Conservation (phyloP, 2,113 vertebrate genomes). For the Boulengeromyrus knoepffleri region DNA sequence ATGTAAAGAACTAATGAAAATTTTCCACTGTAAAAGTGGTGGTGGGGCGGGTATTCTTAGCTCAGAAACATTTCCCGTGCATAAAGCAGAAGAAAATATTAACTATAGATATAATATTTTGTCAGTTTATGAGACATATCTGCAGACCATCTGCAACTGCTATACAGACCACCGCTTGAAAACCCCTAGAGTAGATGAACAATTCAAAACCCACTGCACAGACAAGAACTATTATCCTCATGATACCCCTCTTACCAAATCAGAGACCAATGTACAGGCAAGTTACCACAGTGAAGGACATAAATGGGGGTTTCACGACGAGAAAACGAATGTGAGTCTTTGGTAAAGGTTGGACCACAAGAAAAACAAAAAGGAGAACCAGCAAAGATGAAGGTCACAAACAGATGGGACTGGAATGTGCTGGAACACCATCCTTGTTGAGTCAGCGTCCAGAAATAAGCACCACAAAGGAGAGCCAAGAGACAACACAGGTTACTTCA, state of each 20-base stretch:
- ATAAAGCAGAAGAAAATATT: background rate
- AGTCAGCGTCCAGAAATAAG: background rate
- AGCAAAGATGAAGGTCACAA: background rate
- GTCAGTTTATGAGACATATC: background rate
- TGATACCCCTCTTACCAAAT: background rate
- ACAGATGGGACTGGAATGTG: background rate
- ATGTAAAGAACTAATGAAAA: background rate
- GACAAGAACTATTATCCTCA: background rate
- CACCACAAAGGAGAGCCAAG: background rate
- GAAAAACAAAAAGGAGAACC: background rate
- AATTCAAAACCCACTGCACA: background rate
- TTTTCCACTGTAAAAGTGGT: background rate
- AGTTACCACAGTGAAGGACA: background rate
- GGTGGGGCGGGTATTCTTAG: background rate
- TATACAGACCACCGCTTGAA: background rate
- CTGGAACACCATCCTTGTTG: background rate
- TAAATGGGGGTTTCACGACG: too few relatives aligned
- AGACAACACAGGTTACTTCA: background rate
- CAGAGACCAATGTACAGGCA: background rate
- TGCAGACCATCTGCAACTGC: background rate
- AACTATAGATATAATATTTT: background rate
- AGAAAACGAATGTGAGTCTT: background rate
- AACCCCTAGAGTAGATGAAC: background rate
- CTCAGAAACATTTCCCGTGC: background rate
- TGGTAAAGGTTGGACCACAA: background rate